A percentile compares a stretch with the other conserved stretches of the same genome.
phyloP scores from a whole-genome alignment of 2,888 invertebrate genomes.

The Laothoe populi region DNA sequence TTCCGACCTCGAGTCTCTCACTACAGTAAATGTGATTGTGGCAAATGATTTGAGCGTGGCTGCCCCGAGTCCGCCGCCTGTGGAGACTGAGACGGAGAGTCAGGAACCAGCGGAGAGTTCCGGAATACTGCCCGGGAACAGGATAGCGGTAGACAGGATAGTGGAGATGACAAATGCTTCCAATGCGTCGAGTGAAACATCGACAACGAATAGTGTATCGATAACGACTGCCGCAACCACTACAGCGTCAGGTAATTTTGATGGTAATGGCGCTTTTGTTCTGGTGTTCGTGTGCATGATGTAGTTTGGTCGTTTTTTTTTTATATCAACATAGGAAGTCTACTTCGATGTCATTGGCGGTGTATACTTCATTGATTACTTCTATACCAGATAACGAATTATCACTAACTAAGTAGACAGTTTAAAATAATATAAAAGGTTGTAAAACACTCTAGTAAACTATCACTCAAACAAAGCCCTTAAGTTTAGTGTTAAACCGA shows the following conservation, averaged over 20 bases:
- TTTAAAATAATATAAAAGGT: not conserved
- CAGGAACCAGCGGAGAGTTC: conserved; percentile 57
- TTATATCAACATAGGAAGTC: no score
- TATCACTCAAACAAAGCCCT: not conserved
- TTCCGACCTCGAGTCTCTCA: conserved; percentile 73
- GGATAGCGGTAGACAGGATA: conserved; percentile 73
- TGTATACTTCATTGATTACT: not conserved
- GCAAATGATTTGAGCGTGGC: conserved; percentile 70
- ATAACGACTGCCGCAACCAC: conserved; percentile 65
- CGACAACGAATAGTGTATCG: conserved; percentile 58
- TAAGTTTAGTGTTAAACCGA: not conserved
- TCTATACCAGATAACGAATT: not conserved
- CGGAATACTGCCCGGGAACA: conserved; percentile 60
- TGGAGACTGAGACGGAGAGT: conserved; percentile 54
- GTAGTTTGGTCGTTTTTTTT: conserved; percentile 3
- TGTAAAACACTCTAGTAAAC: no score
- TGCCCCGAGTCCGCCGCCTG: conserved; percentile 56
- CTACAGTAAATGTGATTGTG: conserved; percentile 79
- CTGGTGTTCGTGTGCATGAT: conserved; percentile 28
- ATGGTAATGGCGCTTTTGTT: conserved; percentile 32
- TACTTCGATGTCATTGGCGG: no score
- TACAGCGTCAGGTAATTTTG: conserved; percentile 75
- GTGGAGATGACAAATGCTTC: conserved; percentile 68
- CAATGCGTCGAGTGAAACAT: conserved; percentile 48
- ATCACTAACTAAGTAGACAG: not conserved